Evolutionary conservation across 2,797 vertebrate genomes (phyloP).

Genomic region (Pangasius krempfi): DNA sequence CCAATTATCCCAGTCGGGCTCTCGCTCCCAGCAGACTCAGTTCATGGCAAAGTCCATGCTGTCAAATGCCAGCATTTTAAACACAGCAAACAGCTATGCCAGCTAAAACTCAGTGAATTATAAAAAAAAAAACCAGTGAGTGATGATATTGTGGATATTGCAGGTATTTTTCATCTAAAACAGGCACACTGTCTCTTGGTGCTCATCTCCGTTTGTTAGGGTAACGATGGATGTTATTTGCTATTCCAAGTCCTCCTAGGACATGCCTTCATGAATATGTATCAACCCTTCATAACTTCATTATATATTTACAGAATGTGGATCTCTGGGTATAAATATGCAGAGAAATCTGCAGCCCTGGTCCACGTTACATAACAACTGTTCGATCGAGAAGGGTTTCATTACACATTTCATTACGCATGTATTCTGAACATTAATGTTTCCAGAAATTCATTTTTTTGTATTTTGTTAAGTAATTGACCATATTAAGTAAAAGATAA

Average conservation of each 20-base stretch:
- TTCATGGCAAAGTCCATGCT: conserved; percentile 15
- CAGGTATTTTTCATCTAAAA: conserved; percentile 17
- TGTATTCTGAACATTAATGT: background rate
- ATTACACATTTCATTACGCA: conserved; percentile 30
- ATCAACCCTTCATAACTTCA: conserved; percentile 50
- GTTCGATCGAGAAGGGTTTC: conserved; percentile 40
- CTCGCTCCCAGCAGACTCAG: conserved; percentile 12
- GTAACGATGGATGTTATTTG: conserved; percentile 35
- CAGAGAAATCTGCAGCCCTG: conserved; percentile 33
- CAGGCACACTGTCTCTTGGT: conserved; percentile 2
- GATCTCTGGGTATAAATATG: conserved; percentile 52
- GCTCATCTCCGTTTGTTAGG: conserved; percentile 24
- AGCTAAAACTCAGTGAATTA: background rate
- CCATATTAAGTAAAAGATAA: background rate
- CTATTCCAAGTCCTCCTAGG: conserved; percentile 34
- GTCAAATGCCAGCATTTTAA: background rate
- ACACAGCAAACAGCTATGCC: background rate
- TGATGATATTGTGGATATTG: background rate
- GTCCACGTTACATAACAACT: conserved; percentile 39
- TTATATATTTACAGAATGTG: conserved; percentile 54
- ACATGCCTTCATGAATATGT: conserved; percentile 53
- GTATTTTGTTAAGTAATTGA: conserved; percentile 20
- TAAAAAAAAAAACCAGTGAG: background rate
- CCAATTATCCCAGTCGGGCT: conserved; percentile 47
- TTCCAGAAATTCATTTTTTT: background rate